phyloP scores from a whole-genome alignment of 1,140 invertebrate genomes.

The Pseudomyrmex cubaensis region DNA sequence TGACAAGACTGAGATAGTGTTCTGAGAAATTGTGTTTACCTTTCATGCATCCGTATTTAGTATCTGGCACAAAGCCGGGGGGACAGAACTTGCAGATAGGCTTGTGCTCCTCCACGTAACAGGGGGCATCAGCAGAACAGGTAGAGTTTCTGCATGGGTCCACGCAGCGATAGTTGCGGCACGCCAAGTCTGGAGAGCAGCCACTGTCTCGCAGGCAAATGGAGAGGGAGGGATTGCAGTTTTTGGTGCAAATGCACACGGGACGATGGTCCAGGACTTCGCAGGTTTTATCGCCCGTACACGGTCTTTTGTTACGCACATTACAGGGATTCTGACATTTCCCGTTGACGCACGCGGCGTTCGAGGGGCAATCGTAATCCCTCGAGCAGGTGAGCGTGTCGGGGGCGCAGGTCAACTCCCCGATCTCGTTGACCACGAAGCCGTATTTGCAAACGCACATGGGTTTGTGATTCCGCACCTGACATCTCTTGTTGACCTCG shows the following conservation, averaged over 20 bases:
- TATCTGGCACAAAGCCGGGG: conserved; percentile 94
- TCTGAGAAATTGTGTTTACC: conserved; percentile 89
- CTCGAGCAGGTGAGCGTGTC: conserved; percentile 91
- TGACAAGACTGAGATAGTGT: conserved; percentile 63
- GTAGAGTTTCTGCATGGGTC: conserved; percentile 93
- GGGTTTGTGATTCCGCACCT: conserved; percentile 93
- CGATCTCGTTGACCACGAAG: conserved; percentile 93
- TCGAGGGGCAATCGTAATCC: conserved; percentile 94
- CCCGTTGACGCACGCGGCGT: conserved; percentile 92
- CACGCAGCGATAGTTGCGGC: conserved; percentile 95
- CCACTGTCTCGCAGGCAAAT: conserved; percentile 95
- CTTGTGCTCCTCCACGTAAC: conserved; percentile 96
- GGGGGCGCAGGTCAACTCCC: conserved; percentile 93
- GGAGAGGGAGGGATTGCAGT: conserved; percentile 93
- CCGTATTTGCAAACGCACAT: conserved; percentile 95
- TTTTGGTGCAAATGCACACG: conserved; percentile 93
- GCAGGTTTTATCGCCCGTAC: conserved; percentile 92
- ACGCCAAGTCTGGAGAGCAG: conserved; percentile 93
- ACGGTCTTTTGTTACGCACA: conserved; percentile 86
- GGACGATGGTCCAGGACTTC: conserved; percentile 94
- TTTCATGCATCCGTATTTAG: conserved; percentile 97
- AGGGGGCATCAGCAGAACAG: conserved; percentile 93
- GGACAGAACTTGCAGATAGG: conserved; percentile 97
- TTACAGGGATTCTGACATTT: conserved; percentile 95
- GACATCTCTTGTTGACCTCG: conserved; percentile 93